phyloP scores from a whole-genome alignment of 2,797 vertebrate species.

The Danio kyathit region DNA sequence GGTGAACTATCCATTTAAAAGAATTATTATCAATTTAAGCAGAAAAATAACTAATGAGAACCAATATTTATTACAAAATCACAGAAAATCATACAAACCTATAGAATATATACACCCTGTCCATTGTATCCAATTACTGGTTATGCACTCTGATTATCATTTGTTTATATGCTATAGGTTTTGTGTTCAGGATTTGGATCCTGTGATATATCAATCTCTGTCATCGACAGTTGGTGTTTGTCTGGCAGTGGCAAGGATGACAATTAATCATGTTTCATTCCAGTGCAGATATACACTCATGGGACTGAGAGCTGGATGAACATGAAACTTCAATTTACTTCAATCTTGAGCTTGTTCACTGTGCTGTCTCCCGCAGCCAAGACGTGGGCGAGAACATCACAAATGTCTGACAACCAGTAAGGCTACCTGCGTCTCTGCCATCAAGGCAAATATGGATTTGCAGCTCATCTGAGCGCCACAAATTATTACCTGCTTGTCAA shows the following conservation, averaged over 20 bases:
- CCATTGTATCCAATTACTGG: neutral
- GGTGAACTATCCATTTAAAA: no score
- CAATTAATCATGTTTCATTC: slow-evolving; percentile 64
- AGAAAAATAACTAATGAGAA: neutral
- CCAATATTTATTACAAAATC: neutral
- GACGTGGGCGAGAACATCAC: slow-evolving; percentile 66
- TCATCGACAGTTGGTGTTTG: slow-evolving; percentile 38
- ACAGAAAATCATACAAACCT: neutral
- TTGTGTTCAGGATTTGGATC: neutral
- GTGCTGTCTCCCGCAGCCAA: slow-evolving; percentile 63
- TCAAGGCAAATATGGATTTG: slow-evolving; percentile 39
- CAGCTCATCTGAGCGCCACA: neutral
- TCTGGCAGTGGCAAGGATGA: slow-evolving; percentile 13
- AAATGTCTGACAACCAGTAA: slow-evolving; percentile 62
- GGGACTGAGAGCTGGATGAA: slow-evolving; percentile 51
- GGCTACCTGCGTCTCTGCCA: slow-evolving; percentile 26
- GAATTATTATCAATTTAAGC: neutral
- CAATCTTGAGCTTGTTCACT: slow-evolving; percentile 55
- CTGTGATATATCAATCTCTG: slow-evolving; percentile 42
- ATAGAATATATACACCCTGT: neutral
- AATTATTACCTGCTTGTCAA: slow-evolving; percentile 20
- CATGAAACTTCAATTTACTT: slow-evolving; percentile 43
- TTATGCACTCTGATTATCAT: neutral
- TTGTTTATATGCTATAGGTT: slow-evolving; percentile 1
- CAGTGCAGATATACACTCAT: slow-evolving; percentile 51